Evolutionary conservation across 2,113 vertebrate genomes (phyloP).

Genomic region (Corythaixoides concolor): DNA sequence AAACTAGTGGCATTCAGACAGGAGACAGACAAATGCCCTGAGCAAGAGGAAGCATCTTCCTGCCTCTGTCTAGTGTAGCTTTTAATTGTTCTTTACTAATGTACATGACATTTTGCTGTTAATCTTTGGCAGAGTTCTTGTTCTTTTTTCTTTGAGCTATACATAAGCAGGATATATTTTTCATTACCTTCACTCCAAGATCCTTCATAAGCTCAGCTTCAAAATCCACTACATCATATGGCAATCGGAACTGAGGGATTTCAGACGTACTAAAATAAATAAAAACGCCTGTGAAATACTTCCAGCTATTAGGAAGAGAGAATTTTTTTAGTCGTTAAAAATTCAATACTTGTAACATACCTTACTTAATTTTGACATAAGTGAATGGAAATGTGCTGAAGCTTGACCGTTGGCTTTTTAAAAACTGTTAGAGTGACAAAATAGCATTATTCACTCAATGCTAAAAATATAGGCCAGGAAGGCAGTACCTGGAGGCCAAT

Average conservation of each 20-base stretch:
- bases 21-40: slow-evolving; percentile 87
- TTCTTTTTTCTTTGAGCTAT: slow-evolving; percentile 55
- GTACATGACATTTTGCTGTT: slow-evolving; percentile 82
- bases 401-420: background rate
- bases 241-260: slow-evolving; percentile 91
- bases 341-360: background rate
- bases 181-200: slow-evolving; percentile 89
- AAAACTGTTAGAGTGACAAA: background rate
- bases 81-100: slow-evolving; percentile 90
- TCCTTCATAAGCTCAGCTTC: slow-evolving; percentile 90
- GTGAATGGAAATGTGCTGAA: background rate
- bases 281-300: background rate
- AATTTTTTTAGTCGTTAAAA: background rate
- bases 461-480: background rate
- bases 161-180: slow-evolving; percentile 54
- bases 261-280: slow-evolving; percentile 79
- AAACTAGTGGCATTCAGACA: slow-evolving; percentile 87
- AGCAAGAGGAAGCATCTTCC: slow-evolving; percentile 76
- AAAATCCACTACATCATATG: slow-evolving; percentile 87
- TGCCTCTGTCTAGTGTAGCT: slow-evolving; percentile 75
- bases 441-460: background rate
- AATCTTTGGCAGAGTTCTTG: slow-evolving; percentile 73
- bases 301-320: background rate
- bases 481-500: background rate
- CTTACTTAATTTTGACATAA: background rate